Evolutionary conservation across 1,140 invertebrate species (phyloP).

Genomic region (Tetramorium alpestre): DNA sequence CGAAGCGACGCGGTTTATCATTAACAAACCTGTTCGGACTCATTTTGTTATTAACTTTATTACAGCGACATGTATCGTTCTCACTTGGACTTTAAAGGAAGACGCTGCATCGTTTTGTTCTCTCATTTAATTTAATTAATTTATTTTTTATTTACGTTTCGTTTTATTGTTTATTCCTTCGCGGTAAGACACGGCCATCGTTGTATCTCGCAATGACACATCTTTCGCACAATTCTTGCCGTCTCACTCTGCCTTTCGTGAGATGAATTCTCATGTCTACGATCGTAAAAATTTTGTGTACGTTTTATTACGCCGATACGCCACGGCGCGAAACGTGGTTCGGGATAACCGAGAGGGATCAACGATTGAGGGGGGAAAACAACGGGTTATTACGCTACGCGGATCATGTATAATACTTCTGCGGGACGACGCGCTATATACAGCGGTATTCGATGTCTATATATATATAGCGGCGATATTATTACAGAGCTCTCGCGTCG

Average conservation of each 20-base stretch:
- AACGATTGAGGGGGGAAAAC: slow-evolving; percentile 14
- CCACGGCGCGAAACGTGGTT: slow-evolving; percentile 57
- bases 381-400: slow-evolving; percentile 34
- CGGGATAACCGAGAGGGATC: slow-evolving; percentile 48
- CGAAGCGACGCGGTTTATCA: not conserved
- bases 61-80: not conserved
- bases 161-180: not conserved
- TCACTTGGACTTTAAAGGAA: too few species aligned
- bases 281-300: slow-evolving; percentile 50
- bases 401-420: slow-evolving; percentile 22
- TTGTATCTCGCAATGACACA: not conserved
- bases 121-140: not conserved
- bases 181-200: not conserved
- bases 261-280: slow-evolving; percentile 51
- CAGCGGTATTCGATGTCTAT: not conserved
- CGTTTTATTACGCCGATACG: slow-evolving; percentile 25
- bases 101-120: too few species aligned
- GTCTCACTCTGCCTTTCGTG: not conserved
- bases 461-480: not conserved
- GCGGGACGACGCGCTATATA: not conserved
- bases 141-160: not conserved
- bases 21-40: not conserved
- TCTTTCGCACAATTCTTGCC: not conserved
- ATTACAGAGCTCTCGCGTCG: not conserved
- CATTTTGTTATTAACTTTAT: not conserved